Conservation (phyloP, 2,888 invertebrate genomes). For the Andrena fulva region DNA sequence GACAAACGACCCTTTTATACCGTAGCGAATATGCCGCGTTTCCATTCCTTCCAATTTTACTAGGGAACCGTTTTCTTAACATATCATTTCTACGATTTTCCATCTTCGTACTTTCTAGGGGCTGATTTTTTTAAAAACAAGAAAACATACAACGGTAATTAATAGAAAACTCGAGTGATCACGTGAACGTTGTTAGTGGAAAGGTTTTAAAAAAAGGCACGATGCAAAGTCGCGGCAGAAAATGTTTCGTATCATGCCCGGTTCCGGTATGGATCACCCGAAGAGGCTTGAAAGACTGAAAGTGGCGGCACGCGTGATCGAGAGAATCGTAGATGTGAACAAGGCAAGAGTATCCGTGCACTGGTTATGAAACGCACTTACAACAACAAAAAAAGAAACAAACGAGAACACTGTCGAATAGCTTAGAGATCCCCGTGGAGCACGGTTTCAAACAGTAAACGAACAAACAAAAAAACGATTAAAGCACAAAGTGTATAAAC, state of each 20-base stretch:
- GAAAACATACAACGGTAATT: neutral
- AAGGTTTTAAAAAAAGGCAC: constrained; percentile 1
- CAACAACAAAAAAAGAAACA: constrained; percentile 19
- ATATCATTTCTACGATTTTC: constrained; percentile 64
- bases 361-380: constrained; percentile 70
- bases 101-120: constrained; percentile 47
- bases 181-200: neutral
- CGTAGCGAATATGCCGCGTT: constrained; percentile 32
- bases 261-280: constrained; percentile 15
- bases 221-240: neutral
- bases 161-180: neutral
- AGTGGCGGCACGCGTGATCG: constrained; percentile 13
- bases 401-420: constrained; percentile 21
- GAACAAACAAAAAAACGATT: constrained; percentile 7
- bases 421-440: constrained; percentile 8
- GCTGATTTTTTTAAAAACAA: constrained; percentile 36
- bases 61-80: constrained; percentile 52
- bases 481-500: constrained; percentile 41
- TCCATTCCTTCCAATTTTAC: constrained; percentile 42
- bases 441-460: constrained; percentile 32
- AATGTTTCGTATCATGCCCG: neutral
- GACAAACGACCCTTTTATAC: constrained; percentile 48
- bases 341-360: constrained; percentile 56
- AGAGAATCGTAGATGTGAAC: constrained; percentile 51
- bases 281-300: constrained; percentile 42